A percentile compares a stretch with the other conserved stretches of the same genome.
Evolutionary conservation across 2,797 vertebrate genomes (phyloP).

Genomic region (Acestrorhynchus altus): DNA sequence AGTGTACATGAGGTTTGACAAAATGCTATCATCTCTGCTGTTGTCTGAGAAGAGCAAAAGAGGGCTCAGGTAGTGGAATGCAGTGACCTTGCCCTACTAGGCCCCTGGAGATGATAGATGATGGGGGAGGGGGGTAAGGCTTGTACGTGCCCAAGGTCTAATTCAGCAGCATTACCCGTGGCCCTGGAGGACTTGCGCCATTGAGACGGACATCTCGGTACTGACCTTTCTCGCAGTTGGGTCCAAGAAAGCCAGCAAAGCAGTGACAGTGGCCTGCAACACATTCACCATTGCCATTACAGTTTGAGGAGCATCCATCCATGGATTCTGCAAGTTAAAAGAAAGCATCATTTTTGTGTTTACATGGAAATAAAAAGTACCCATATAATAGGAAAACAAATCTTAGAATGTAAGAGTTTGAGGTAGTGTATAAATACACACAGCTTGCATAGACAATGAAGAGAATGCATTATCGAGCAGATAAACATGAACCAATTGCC

Average conservation of each 20-base stretch:
- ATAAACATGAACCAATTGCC: too few relatives aligned
- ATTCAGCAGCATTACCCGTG: not conserved
- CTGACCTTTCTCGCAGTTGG: constrained; percentile 87
- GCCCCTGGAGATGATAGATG: constrained; percentile 20
- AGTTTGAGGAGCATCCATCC: constrained; percentile 88
- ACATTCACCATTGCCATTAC: constrained; percentile 89
- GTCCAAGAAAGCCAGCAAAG: constrained; percentile 88
- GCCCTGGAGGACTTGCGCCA: not conserved
- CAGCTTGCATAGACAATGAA: too few relatives aligned
- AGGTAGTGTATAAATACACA: too few relatives aligned
- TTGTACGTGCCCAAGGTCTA: constrained; percentile 13
- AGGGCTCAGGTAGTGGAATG: constrained; percentile 5
- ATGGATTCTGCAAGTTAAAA: constrained; percentile 77
- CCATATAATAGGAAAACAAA: too few relatives aligned
- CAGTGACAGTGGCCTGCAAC: constrained; percentile 89
- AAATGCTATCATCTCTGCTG: constrained; percentile 1
- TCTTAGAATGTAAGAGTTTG: too few relatives aligned
- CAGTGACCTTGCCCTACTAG: constrained; percentile 8
- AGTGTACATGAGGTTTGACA: not conserved
- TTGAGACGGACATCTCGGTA: not conserved
- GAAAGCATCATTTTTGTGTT: not conserved
- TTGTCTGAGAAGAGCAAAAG: not conserved
- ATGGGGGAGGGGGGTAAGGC: not conserved
- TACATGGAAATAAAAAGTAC: too few relatives aligned
- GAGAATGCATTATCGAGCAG: too few relatives aligned